These are phyloP conservation scores for Melopsittacus undulatus DNA, from an alignment of 2,797 vertebrate genomes.

Conservation along the genomic window DNA sequence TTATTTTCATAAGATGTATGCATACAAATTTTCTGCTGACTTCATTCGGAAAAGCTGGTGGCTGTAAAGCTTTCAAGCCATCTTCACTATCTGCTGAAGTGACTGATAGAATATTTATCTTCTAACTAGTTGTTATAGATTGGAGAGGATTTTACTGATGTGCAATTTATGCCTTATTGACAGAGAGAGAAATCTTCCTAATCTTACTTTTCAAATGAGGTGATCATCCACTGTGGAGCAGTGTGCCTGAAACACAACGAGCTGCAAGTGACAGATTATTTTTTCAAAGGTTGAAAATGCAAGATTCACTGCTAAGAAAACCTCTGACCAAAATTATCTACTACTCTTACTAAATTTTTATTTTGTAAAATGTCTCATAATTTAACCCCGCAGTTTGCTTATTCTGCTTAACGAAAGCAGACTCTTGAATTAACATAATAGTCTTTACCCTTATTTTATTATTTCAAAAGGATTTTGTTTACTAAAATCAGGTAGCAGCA, in stretches of 20 bases:
- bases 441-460: background rate
- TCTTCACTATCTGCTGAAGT: background rate
- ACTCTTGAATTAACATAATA: background rate
- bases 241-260: background rate
- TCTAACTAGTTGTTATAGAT: constrained; percentile 6
- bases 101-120: constrained; percentile 22
- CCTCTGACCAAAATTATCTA: background rate
- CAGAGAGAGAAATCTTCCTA: background rate
- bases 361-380: background rate
- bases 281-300: background rate
- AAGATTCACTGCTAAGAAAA: background rate
- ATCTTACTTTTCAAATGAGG: constrained; percentile 18
- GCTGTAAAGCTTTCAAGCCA: background rate
- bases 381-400: constrained; percentile 4
- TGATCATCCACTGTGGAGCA: background rate
- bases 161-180: constrained; percentile 14
- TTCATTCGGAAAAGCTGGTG: background rate
- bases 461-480: background rate
- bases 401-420: background rate
- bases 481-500: background rate
- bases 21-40: background rate
- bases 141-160: constrained; percentile 12
- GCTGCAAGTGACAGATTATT: background rate
- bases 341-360: background rate
- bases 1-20: background rate